These are phyloP conservation scores for Drosophila santomea DNA, from an alignment of 1,140 invertebrate species.

Conservation along the genomic window DNA sequence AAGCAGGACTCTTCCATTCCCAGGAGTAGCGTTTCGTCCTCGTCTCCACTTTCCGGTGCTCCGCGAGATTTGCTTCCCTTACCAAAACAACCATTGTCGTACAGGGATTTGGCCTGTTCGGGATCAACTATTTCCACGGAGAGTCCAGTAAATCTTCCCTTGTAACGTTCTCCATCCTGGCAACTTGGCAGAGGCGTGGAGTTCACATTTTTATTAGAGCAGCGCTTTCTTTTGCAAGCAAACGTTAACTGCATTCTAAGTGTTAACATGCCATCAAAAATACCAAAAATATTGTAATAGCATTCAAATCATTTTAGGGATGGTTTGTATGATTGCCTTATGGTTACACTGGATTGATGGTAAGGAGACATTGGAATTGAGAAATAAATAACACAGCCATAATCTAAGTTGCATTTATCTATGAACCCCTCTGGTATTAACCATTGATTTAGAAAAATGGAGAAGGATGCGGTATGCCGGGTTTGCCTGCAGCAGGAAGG, in stretches of 20 bases:
- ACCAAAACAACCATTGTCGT: conserved; percentile 91
- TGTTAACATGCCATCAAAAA: not conserved
- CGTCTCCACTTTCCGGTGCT: conserved; percentile 84
- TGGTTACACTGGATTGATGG: not conserved
- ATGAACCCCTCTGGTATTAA: not conserved
- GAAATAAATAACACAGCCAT: not conserved
- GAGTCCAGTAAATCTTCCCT: conserved; percentile 86
- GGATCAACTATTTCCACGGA: conserved; percentile 87
- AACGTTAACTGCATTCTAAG: conserved; percentile 54
- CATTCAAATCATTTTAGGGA: not conserved
- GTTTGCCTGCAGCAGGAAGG: conserved; percentile 3
- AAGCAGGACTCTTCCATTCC: conserved; percentile 93
- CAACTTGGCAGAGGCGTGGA: conserved; percentile 36
- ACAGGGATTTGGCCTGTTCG: conserved; percentile 86
- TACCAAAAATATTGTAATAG: not conserved
- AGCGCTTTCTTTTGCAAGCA: conserved; percentile 59
- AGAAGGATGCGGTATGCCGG: not conserved
- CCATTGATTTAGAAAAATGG: not conserved
- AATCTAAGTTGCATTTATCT: not conserved
- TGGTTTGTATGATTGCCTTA: not conserved
- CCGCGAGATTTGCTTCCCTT: conserved; percentile 89
- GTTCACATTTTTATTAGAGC: not conserved
- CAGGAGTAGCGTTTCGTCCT: conserved; percentile 88
- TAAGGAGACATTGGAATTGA: not conserved
- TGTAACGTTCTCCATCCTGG: conserved; percentile 1